These are phyloP conservation scores for Ceyx cyanopectus DNA, from an alignment of 2,113 vertebrate genomes.

Conservation along the genomic window DNA sequence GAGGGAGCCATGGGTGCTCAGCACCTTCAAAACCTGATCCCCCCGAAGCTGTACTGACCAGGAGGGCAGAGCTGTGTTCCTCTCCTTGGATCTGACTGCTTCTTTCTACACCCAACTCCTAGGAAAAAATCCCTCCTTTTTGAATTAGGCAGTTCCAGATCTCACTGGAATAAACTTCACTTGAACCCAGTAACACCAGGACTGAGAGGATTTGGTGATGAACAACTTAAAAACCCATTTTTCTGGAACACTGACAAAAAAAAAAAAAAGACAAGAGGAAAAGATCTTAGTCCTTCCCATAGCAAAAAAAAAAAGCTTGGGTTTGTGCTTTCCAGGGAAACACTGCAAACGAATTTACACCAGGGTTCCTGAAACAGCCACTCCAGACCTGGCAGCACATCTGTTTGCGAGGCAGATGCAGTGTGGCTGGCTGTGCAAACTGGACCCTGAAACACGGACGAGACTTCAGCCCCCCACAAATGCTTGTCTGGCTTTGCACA, in stretches of 20 bases:
- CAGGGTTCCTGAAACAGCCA: not conserved
- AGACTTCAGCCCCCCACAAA: not conserved
- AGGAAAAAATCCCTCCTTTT: not conserved
- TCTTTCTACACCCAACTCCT: not conserved
- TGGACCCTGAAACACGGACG: not conserved
- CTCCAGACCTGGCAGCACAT: not conserved
- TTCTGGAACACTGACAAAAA: not conserved
- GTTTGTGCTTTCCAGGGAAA: conserved; percentile 40
- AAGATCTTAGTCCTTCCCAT: not conserved
- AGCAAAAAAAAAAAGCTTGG: not conserved
- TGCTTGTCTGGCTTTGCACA: not conserved
- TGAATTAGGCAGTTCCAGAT: not conserved
- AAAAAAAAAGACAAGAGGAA: not conserved
- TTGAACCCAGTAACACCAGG: not conserved
- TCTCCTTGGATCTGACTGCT: not conserved
- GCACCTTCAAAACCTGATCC: not conserved
- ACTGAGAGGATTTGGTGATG: not conserved
- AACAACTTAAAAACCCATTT: not conserved
- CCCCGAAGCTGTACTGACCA: not conserved
- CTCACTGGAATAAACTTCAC: not conserved
- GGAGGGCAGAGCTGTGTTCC: not conserved
- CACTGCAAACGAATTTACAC: not conserved
- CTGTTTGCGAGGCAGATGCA: conserved; percentile 30
- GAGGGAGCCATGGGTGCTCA: not conserved
- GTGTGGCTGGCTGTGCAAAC: not conserved